Evolutionary conservation across 2,888 invertebrate genomes (phyloP).

Genomic region (Imbricaverruca yamaguchii): DNA sequence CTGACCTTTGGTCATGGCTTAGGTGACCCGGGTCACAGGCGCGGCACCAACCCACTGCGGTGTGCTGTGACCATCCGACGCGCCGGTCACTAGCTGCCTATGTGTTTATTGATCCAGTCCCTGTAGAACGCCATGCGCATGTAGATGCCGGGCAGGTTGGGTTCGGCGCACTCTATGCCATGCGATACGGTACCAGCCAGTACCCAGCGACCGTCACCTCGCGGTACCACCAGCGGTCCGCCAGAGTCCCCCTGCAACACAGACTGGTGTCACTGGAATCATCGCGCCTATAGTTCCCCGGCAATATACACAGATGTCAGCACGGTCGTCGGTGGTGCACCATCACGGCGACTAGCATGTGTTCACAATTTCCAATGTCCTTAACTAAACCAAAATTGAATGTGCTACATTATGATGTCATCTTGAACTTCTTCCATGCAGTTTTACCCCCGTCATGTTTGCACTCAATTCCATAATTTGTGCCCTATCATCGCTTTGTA

Average conservation of each 20-base stretch:
- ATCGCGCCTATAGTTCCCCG: too few species aligned
- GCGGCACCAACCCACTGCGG: not conserved
- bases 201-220: conserved; percentile 76
- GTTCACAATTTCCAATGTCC: too few species aligned
- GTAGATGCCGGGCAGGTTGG: conserved; percentile 84
- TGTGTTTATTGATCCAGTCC: conserved; percentile 79
- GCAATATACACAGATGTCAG: too few species aligned
- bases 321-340: too few species aligned
- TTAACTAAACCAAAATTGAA: too few species aligned
- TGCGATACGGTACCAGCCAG: conserved; percentile 87
- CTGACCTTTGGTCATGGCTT: not conserved
- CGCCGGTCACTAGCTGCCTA: conserved; percentile 20
- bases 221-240: conserved; percentile 74
- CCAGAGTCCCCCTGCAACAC: conserved; percentile 76
- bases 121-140: conserved; percentile 88
- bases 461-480: too few species aligned
- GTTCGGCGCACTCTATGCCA: conserved; percentile 89
- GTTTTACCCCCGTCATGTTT: too few species aligned
- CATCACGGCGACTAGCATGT: too few species aligned
- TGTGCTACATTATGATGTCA: too few species aligned
- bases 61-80: not conserved
- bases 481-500: too few species aligned
- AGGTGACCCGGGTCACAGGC: not conserved
- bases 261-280: too few species aligned
- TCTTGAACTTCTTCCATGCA: too few species aligned